These are phyloP conservation scores for Argya squamiceps DNA, from an alignment of 2,797 vertebrate species.

Conservation along the genomic window DNA sequence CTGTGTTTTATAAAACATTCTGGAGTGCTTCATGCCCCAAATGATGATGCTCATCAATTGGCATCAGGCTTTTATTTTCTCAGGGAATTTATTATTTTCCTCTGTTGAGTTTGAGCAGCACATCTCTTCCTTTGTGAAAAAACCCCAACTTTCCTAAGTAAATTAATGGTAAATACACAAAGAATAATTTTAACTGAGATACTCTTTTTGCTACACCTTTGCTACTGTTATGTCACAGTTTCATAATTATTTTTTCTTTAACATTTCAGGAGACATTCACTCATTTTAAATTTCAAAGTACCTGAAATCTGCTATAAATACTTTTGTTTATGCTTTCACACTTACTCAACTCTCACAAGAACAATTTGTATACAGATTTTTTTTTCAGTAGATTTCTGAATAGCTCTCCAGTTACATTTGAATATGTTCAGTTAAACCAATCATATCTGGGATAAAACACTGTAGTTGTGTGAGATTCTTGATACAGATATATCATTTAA, in stretches of 20 bases:
- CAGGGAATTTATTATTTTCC: neutral
- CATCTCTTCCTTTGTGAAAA: neutral
- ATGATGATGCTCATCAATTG: neutral
- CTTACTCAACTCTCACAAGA: neutral
- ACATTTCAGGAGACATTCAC: neutral
- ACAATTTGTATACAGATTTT: neutral
- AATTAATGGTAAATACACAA: neutral
- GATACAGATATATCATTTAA: neutral
- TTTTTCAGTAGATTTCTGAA: neutral
- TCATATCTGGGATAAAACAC: neutral
- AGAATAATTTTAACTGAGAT: neutral
- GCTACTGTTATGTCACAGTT: neutral
- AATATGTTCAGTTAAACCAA: neutral
- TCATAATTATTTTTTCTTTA: neutral
- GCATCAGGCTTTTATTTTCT: neutral
- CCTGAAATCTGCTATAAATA: neutral
- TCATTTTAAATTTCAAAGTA: neutral
- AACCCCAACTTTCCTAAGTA: neutral
- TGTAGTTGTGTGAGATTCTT: neutral
- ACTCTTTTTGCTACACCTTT: neutral
- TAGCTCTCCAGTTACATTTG: neutral
- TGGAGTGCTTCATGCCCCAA: neutral
- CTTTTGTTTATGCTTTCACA: neutral
- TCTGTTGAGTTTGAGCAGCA: neutral
- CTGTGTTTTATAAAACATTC: neutral